Conservation (phyloP, 1,140 invertebrate species). For the Stegodyphus dumicola region DNA sequence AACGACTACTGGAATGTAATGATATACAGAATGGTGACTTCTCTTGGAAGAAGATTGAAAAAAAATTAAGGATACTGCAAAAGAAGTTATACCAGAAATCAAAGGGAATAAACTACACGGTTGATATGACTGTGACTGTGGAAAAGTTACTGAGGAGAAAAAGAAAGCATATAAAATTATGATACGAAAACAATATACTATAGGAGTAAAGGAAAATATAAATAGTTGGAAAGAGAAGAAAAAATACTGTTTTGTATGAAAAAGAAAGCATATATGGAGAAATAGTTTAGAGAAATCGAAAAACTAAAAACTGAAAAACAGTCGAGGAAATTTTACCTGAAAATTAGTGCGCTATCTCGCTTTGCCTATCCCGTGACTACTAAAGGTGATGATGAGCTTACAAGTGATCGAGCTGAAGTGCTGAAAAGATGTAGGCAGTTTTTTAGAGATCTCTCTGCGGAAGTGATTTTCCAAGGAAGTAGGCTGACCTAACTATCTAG, state of each 20-base stretch:
- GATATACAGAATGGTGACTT: not conserved
- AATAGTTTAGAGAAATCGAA: not conserved
- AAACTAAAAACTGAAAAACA: not conserved
- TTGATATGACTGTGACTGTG: not conserved
- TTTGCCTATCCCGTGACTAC: too few species aligned
- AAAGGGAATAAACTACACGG: not conserved
- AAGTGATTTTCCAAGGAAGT: too few species aligned
- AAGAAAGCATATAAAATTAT: not conserved
- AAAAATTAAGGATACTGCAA: not conserved
- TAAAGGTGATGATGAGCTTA: too few species aligned
- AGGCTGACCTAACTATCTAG: too few species aligned
- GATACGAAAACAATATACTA: not conserved
- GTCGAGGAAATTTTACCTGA: too few species aligned
- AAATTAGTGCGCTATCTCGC: too few species aligned
- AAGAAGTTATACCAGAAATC: not conserved
- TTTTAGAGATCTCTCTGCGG: too few species aligned
- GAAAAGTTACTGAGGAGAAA: not conserved
- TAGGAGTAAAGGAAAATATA: not conserved
- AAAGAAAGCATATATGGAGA: not conserved
- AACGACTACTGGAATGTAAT: not conserved
- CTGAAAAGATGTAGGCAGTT: too few species aligned
- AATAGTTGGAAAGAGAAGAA: not conserved
- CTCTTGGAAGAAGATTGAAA: not conserved
- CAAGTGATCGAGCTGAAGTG: too few species aligned
- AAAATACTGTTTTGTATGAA: not conserved